Conservation (phyloP, 2,113 vertebrate genomes). For the Ancistrus triradiatus region DNA sequence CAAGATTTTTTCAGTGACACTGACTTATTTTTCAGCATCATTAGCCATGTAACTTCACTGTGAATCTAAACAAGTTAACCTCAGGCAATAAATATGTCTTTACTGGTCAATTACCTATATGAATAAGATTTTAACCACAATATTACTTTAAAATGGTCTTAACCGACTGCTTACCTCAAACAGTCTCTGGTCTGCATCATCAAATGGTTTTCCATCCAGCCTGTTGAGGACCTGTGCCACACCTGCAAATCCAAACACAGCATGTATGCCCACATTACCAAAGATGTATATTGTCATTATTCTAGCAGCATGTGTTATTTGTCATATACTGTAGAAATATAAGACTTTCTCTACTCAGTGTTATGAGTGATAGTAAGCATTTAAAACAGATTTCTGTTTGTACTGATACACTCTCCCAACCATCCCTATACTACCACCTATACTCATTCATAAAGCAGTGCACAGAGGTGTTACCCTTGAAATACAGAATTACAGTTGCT, state of each 20-base stretch:
- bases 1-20: not conserved
- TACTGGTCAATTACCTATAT: too few relatives aligned
- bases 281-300: conserved; percentile 10
- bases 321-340: not conserved
- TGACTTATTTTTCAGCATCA: not conserved
- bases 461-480: not conserved
- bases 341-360: not conserved
- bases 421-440: conserved; percentile 1
- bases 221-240: conserved; percentile 96
- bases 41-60: too few relatives aligned
- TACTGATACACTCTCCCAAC: conserved; percentile 13
- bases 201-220: conserved; percentile 93
- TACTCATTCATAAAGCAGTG: conserved; percentile 6
- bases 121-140: too few relatives aligned
- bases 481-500: not conserved
- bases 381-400: conserved; percentile 25
- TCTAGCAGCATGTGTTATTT: not conserved
- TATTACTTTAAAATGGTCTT: not conserved
- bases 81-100: too few relatives aligned
- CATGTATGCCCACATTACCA: not conserved
- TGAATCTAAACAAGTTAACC: too few relatives aligned
- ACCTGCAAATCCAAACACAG: conserved; percentile 69
- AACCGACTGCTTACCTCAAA: conserved; percentile 94
- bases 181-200: conserved; percentile 93
- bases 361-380: conserved; percentile 9